A percentile compares a stretch with the other conserved stretches of the same genome.
phyloP scores from a whole-genome alignment of 2,113 vertebrate genomes.

The Turnix velox region DNA sequence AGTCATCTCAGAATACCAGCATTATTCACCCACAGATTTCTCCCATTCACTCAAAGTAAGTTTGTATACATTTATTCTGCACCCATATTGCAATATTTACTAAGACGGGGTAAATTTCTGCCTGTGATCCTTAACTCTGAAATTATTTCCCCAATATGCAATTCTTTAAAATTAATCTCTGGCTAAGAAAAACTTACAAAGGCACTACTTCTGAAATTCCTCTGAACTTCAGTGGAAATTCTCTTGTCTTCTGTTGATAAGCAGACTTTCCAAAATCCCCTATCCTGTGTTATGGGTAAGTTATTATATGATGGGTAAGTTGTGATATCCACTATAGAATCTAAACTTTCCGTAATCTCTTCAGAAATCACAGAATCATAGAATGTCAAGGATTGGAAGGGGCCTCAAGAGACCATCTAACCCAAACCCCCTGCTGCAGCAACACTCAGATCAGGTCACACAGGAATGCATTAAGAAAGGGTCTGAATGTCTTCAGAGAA shows the following conservation, averaged over 20 bases:
- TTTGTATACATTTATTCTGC: neutral
- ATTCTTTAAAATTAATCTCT: neutral
- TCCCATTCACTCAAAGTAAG: neutral
- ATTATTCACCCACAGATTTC: neutral
- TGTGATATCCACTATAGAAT: neutral
- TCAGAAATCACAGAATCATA: too few species aligned
- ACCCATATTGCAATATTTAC: neutral
- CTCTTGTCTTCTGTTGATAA: neutral
- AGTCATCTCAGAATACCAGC: neutral
- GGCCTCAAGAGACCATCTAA: too few species aligned
- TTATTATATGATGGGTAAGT: neutral
- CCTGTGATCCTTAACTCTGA: rapidly evolving
- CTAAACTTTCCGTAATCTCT: neutral
- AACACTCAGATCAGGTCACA: too few species aligned
- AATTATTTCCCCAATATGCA: neutral
- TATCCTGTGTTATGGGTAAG: rapidly evolving
- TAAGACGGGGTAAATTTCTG: neutral
- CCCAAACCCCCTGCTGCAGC: too few species aligned
- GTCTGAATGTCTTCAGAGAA: too few species aligned
- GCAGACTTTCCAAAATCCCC: neutral
- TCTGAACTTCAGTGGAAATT: neutral
- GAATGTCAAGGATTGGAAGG: too few species aligned
- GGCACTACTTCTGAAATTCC: neutral
- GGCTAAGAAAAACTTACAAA: neutral
- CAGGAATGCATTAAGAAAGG: too few species aligned